Percentiles rank a stretch among this genome's conserved stretches.
These are phyloP conservation scores for Piprites chloris DNA, from an alignment of 2,113 vertebrate genomes.

Conservation along the genomic window DNA sequence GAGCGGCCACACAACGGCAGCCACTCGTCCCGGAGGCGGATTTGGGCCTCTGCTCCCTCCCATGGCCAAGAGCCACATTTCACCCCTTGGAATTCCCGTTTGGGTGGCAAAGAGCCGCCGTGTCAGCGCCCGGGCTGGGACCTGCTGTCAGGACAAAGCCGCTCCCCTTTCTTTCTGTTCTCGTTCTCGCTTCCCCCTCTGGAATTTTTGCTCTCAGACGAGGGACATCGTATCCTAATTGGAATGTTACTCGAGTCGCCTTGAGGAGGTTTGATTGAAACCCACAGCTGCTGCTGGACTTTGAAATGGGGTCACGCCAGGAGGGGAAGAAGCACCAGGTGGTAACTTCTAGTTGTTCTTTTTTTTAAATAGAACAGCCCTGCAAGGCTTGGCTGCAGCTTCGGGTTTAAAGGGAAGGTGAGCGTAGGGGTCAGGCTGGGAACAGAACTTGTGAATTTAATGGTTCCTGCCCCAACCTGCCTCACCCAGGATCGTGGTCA, in stretches of 20 bases:
- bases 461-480: neutral
- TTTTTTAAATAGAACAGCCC: neutral
- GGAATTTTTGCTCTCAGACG: neutral
- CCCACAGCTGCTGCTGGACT: neutral
- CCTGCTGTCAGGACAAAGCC: neutral
- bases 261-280: neutral
- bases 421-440: neutral
- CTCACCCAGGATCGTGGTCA: rapidly evolving
- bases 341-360: neutral
- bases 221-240: neutral
- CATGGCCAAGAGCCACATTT: neutral
- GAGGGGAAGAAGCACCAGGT: neutral
- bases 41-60: neutral
- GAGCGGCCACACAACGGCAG: neutral
- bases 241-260: neutral
- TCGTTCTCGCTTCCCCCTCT: neutral
- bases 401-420: neutral
- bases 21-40: rapidly evolving
- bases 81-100: neutral
- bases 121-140: neutral
- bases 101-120: neutral
- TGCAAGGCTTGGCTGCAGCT: neutral
- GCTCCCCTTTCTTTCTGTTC: neutral
- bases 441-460: rapidly evolving
- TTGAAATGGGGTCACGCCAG: neutral